Conservation (phyloP, 2,888 invertebrate species). For the Allygus modestus region DNA sequence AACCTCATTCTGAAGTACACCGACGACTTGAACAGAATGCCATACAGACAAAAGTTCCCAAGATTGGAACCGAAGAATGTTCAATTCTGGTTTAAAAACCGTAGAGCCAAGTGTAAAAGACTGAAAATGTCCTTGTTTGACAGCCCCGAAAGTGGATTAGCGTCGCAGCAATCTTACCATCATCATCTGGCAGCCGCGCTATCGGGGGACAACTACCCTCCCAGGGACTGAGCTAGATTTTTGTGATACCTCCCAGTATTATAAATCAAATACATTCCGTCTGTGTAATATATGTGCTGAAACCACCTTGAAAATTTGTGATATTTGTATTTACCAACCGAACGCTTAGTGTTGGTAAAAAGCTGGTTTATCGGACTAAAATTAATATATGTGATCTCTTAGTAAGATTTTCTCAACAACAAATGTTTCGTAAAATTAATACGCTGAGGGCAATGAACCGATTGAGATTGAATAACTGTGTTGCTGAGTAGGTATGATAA, state of each 20-base stretch:
- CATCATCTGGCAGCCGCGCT: conserved; percentile 67
- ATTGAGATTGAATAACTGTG: too few species aligned
- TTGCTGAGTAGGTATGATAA: too few species aligned
- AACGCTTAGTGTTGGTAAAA: background rate
- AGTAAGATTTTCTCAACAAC: too few species aligned
- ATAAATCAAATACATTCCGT: conserved; percentile 43
- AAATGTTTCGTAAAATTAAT: too few species aligned
- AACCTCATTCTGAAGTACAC: conserved; percentile 98
- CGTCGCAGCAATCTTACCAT: conserved; percentile 67
- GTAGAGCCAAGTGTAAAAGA: conserved; percentile 98
- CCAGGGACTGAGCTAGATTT: conserved; percentile 48
- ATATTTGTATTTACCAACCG: conserved; percentile 24
- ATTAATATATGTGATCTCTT: background rate
- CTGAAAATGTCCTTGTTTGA: conserved; percentile 94
- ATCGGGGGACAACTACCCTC: conserved; percentile 68
- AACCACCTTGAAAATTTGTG: conserved; percentile 16
- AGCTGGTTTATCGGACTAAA: conserved; percentile 28
- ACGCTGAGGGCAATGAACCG: too few species aligned
- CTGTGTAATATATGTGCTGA: conserved; percentile 12
- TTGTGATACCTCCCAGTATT: conserved; percentile 49
- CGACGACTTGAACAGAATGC: conserved; percentile 97
- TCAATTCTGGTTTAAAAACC: conserved; percentile 99
- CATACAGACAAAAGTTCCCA: conserved; percentile 98
- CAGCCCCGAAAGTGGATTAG: conserved; percentile 70
- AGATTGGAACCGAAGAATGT: conserved; percentile 99